phyloP scores from a whole-genome alignment of 1,140 invertebrate genomes.

The Chymomyza costata region DNA sequence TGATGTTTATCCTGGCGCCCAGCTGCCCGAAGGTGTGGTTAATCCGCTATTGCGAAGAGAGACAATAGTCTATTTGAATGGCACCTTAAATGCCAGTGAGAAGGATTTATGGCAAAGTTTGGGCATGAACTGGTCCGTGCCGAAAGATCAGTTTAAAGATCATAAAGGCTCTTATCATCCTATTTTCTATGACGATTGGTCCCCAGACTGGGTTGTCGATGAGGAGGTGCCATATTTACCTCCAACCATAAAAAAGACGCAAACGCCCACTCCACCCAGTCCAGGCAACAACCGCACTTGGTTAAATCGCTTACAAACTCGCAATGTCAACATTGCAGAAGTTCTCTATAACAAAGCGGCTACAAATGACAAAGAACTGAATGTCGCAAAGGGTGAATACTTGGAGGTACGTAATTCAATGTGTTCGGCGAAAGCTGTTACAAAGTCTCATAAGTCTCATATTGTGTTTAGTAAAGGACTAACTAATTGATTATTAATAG shows the following conservation, averaged over 20 bases:
- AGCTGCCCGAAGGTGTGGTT: constrained; percentile 51
- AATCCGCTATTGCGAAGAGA: constrained; percentile 61
- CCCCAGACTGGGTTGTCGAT: constrained; percentile 68
- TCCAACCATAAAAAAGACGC: constrained; percentile 39
- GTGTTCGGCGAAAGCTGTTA: too few relatives aligned
- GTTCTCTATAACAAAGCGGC: constrained; percentile 94
- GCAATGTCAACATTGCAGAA: constrained; percentile 66
- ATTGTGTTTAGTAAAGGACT: too few relatives aligned
- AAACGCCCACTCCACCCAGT: constrained; percentile 36
- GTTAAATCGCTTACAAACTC: constrained; percentile 53
- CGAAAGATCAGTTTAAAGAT: constrained; percentile 68
- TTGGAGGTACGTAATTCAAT: too few relatives aligned
- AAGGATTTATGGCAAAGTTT: constrained; percentile 57
- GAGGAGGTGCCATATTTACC: constrained; percentile 58
- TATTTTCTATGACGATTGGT: constrained; percentile 72
- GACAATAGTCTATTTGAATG: constrained; percentile 48
- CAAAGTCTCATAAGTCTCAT: background rate
- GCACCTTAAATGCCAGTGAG: constrained; percentile 39
- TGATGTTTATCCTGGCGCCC: constrained; percentile 51
- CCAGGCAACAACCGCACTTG: constrained; percentile 49
- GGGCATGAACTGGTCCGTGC: constrained; percentile 58
- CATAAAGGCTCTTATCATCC: constrained; percentile 64
- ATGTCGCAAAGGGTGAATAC: constrained; percentile 94
- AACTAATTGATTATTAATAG: constrained; percentile 77
- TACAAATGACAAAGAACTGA: constrained; percentile 97